These are phyloP conservation scores for Lottia scabra DNA, from an alignment of 2,888 invertebrate genomes.

Conservation along the genomic window DNA sequence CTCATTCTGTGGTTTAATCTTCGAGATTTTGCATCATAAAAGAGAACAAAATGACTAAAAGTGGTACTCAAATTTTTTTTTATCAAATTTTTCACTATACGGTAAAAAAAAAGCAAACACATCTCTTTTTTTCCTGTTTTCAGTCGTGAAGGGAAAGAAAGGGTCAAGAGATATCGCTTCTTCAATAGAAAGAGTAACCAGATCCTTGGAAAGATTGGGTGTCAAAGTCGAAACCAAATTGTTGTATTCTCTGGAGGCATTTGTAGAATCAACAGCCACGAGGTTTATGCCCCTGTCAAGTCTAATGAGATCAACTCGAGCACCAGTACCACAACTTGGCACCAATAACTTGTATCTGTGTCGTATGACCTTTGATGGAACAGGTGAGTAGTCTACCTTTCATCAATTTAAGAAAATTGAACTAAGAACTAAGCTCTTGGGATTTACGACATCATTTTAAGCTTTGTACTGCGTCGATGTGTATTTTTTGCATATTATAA, in stretches of 20 bases:
- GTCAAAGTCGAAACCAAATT: neutral
- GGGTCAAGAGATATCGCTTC: neutral
- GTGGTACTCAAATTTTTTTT: too few species aligned
- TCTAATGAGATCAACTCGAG: neutral
- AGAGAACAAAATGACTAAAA: too few species aligned
- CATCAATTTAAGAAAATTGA: too few species aligned
- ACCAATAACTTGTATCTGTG: neutral
- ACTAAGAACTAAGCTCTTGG: too few species aligned
- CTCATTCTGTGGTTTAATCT: too few species aligned
- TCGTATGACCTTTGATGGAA: neutral
- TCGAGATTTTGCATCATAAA: too few species aligned
- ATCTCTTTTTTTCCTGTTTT: neutral
- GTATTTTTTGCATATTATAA: too few species aligned
- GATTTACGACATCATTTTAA: too few species aligned
- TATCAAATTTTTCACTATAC: too few species aligned
- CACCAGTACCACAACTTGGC: neutral
- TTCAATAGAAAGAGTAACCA: neutral
- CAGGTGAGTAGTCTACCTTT: neutral
- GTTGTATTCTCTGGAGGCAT: neutral
- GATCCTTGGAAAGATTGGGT: neutral
- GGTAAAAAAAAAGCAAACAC: too few species aligned
- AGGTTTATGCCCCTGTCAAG: neutral
- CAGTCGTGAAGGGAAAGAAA: neutral
- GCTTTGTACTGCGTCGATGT: too few species aligned
- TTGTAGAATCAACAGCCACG: neutral